Evolutionary conservation across 2,888 invertebrate species (phyloP), one percentile per base, ranked within the genome.

Genomic region (Caenorhabditis sp.): DNA sequence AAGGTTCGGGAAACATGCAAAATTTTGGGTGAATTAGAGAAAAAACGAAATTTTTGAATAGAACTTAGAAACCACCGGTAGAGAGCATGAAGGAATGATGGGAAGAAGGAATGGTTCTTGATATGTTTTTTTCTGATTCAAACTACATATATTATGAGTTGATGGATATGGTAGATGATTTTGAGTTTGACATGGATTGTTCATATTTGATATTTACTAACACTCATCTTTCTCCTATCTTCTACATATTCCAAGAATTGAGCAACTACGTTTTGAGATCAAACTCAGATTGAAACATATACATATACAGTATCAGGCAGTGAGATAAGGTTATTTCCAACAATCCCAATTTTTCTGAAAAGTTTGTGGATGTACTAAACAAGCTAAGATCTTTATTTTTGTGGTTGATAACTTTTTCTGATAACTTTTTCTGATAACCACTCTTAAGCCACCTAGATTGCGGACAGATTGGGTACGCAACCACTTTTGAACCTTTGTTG

Each of bases 1-100:
- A 90, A 90, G 85, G 83, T 83, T 72, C 73, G 79, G 66, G 38
- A 51, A 38, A 41, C 28, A 41, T 47, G 12, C 35, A 54, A 24
- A 19, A 38, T 16, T 8, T 14, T 10, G 35, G 35, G 49, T 31
- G 31, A 44, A 8, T 22, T 19, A 72, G 26, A 63, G 24, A 69
- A 31, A 31, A 63, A 41, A 38, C 35, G 49, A 26, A 31, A 59
- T 54, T 51, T 68, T 22, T 44, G 44, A 44, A 16, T 44, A 16
- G 44, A 44, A 19, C n/a, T 24, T 54, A 47, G 19, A 31, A 58
- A 35, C 28, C 22, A 49, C 31, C 12, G 22, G 44, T 69, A 58
- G 59, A 44, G 41, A 44, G 68, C 68, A 68, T 68, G 68, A 54
- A 38, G 31, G 66, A 49, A 66, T 38, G 38, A 16, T 47, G 47